Base-by-base conservation (phyloP, 2,888 invertebrate species). In the Nemurella pictetii region DNA sequence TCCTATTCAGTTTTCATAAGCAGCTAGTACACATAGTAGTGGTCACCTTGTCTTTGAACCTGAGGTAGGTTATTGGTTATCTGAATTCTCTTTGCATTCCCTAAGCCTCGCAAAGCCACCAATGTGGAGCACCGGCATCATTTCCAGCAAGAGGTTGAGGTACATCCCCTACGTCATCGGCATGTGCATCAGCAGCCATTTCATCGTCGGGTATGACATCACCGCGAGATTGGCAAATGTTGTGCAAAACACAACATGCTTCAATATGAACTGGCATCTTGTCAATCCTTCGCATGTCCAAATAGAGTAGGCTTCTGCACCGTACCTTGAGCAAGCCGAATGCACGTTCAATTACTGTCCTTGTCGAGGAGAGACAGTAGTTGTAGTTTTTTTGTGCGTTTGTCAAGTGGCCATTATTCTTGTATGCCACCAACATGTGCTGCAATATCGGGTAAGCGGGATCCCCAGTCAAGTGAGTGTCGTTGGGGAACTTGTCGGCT, bases 181-280 rank as follows among this genome's bases (percentile, higher is more conserved):
- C 32, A 32, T 32, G 32, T 32, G 32, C 32, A 5, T 9, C 32
- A 5, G 9, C 32, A 32, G 9, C 32, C 32, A 32, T 32, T 32
- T 32, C 73, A 73, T 73, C 73, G 25, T 73, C 73, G 20, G 73
- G 73, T 25, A 73, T 73, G 73, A 25, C 77, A 28, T 77, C 77
- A 20, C 77, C 77, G 20, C 77, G 25, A 25, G 77, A 77, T n/a
- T 28, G 28, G 30, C 84, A 84, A 26, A 84, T 72, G 72, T 84
- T 84, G 15, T 84, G 84, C 15, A 84, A 36, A 7, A 82, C 81
- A 27, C 84, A 84, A 20, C 84, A 84, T 81, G 84, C 84, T 29
- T 83, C 27, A 7, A 84, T 81, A 32, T 32, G n/a, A 3, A 80
- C 20, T 12, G 81, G 29, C 9, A 81, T 81, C 27, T 29, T 29